Evolutionary conservation across 2,113 vertebrate genomes (phyloP).

Genomic region (Gila orcuttii): DNA sequence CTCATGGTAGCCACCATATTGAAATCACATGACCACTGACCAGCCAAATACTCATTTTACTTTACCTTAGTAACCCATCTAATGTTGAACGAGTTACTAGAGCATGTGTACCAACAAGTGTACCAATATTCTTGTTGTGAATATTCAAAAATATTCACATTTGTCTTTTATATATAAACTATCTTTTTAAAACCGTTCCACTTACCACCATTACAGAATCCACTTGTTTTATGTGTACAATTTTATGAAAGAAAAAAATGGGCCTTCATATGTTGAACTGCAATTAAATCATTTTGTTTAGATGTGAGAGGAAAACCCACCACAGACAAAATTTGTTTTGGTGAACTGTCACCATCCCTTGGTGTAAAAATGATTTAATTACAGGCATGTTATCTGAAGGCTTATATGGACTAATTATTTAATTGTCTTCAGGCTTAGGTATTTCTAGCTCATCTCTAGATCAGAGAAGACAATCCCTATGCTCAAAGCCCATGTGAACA

Average conservation of each 20-base stretch:
- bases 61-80: not conserved
- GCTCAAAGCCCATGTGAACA: not conserved
- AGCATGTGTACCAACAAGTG: not conserved
- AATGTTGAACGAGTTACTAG: not conserved
- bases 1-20: no score
- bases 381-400: not conserved
- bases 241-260: not conserved
- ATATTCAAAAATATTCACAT: not conserved
- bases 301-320: not conserved
- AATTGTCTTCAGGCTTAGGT: not conserved
- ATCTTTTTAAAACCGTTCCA: not conserved
- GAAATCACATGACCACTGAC: no score
- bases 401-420: slow-evolving; percentile 32
- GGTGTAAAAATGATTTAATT: slow-evolving; percentile 7
- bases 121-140: not conserved
- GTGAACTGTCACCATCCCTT: slow-evolving; percentile 5
- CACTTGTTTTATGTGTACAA: not conserved
- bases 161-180: not conserved
- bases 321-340: not conserved
- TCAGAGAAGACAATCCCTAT: slow-evolving; percentile 2
- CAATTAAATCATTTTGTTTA: not conserved
- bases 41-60: no score
- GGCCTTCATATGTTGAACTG: not conserved
- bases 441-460: slow-evolving; percentile 36
- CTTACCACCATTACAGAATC: not conserved